These are phyloP conservation scores for Lutjanus argentimaculatus DNA, from an alignment of 2,797 vertebrate genomes.

Conservation along the genomic window DNA sequence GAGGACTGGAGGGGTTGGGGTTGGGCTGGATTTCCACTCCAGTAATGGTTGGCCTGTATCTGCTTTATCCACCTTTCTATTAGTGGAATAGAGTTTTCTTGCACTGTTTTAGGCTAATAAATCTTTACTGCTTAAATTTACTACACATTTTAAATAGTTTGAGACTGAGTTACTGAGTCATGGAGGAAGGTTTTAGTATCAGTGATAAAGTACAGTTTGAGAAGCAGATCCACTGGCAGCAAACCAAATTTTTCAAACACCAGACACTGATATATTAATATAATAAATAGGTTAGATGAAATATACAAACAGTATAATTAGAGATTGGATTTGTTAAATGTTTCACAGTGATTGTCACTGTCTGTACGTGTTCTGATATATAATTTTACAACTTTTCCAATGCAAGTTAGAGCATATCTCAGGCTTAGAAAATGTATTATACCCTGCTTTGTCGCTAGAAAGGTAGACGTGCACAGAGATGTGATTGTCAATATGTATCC, in stretches of 20 bases:
- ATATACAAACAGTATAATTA: neutral
- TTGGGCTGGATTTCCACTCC: constrained; percentile 30
- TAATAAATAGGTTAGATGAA: neutral
- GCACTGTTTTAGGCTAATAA: neutral
- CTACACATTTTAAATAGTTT: neutral
- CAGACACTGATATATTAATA: neutral
- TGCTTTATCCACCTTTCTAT: constrained; percentile 18
- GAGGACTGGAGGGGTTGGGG: constrained; percentile 19
- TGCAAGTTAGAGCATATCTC: neutral
- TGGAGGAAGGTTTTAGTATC: neutral
- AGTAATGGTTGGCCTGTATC: neutral
- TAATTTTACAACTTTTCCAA: neutral
- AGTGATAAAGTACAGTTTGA: neutral
- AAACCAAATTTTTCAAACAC: neutral
- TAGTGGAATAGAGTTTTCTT: neutral
- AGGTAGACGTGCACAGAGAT: too few species aligned
- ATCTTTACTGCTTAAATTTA: neutral
- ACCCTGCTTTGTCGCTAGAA: neutral
- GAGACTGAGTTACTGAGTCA: neutral
- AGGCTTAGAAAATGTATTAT: neutral
- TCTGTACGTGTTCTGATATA: neutral
- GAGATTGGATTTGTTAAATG: neutral
- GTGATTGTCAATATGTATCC: too few species aligned
- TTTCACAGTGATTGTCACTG: neutral
- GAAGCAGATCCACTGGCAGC: neutral